phyloP scores from a whole-genome alignment of 2,888 invertebrate species.

The Rambutsinella grinnellia region DNA sequence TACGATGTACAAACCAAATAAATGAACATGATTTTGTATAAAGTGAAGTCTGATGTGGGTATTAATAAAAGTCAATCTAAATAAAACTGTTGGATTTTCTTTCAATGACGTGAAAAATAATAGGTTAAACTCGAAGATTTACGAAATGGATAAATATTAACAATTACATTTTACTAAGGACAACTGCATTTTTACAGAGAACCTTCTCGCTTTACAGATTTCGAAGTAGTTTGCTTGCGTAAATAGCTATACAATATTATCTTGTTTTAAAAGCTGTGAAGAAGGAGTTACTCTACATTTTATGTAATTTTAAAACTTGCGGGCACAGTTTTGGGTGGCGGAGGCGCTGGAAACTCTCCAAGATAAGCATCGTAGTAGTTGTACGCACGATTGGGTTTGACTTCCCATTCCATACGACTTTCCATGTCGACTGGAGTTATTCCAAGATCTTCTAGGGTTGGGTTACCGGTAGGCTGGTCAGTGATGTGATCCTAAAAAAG shows the following conservation, averaged over 20 bases:
- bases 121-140: too few relatives aligned
- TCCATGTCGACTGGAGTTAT: constrained; percentile 83
- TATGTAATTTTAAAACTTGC: too few relatives aligned
- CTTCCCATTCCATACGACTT: constrained; percentile 85
- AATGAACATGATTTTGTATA: too few relatives aligned
- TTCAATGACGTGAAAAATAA: too few relatives aligned
- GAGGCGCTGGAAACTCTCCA: constrained; percentile 80
- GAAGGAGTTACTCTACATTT: not conserved
- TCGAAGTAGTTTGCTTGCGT: not conserved
- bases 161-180: not conserved
- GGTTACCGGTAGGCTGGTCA: constrained; percentile 78
- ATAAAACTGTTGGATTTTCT: too few relatives aligned
- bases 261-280: not conserved
- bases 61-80: too few relatives aligned
- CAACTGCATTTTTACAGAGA: not conserved
- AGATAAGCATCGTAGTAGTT: constrained; percentile 81
- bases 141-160: too few relatives aligned
- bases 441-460: constrained; percentile 90
- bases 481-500: constrained; percentile 79
- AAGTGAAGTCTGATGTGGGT: too few relatives aligned
- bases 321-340: constrained; percentile 70
- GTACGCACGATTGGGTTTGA: constrained; percentile 78
- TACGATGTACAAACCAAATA: too few relatives aligned
- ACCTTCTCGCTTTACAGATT: not conserved
- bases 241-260: not conserved